Evolutionary conservation across 2,113 vertebrate species (phyloP), one percentile per base, ranked within the genome.

Genomic region (Cnemophilus loriae): DNA sequence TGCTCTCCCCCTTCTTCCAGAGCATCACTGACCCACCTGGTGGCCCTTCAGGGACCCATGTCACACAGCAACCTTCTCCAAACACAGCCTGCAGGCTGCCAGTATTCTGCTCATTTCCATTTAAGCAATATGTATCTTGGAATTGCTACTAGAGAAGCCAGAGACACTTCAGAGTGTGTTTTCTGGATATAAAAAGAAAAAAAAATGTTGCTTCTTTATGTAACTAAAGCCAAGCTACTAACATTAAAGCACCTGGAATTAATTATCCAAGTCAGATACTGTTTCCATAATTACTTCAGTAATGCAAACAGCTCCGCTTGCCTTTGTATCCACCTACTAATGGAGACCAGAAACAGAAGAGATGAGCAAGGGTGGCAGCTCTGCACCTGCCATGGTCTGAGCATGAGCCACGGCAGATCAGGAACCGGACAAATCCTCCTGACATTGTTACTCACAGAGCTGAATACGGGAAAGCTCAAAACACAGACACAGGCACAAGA

Each of bases 191-290:
- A 92, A 91, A 95, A 90, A 82, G 90, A 91, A 26, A 13, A 53
- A 76, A 70, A 80, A 47, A 27, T 1, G 24, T 32, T 64, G 64
- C 64, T 53, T 56, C 41, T 71, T 52, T 21, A 32, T 37, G 89
- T 21, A 77, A 77, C 57, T n/a, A 47, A 57, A 90, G 94, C 80
- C 95, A 89, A 92, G 75, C 73, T 81, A 76, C 76, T 42, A 92
- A 88, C 59, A 14, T 47, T 89, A 77, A 87, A 92, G 89, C 91
- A 97, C 92, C 92, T 96, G 94, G 93, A 96, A 89, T 94, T 95
- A 92, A 97, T 87, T 87, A 93, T 84, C 79, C 42, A 70, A 84
- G 91, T 50, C 55, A 71, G 90, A 70, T 59, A 93, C 94, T 39
- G 75, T 68, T 96, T 90, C 96, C 55, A 39, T 87, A 89, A 94